Percentiles rank a stretch among this genome's conserved stretches.
Conservation (phyloP, 92 coral and sea anemone species). For the Umimayanthus chanpuru region DNA sequence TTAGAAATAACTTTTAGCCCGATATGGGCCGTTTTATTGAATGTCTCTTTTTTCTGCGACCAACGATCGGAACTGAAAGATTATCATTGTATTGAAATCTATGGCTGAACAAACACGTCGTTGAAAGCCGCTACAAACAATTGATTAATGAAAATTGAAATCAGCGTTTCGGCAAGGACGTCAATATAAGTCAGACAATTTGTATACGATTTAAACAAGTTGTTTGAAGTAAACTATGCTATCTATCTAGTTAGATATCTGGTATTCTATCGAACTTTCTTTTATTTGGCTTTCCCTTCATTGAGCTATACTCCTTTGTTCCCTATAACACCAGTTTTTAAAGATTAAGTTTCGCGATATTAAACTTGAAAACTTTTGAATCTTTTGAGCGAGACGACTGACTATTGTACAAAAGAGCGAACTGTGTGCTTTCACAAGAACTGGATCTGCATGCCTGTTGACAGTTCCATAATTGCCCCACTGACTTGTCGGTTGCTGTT, state of each 20-base stretch:
- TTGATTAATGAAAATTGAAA: neutral
- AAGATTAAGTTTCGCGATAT: neutral
- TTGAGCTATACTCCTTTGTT: neutral
- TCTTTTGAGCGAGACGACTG: no score
- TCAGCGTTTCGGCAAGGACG: neutral
- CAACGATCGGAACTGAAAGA: neutral
- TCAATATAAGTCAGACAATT: neutral
- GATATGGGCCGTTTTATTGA: neutral
- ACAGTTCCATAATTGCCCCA: no score
- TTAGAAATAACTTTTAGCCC: neutral
- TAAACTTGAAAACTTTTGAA: neutral
- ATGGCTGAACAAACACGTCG: neutral
- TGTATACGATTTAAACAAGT: neutral
- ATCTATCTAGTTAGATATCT: neutral
- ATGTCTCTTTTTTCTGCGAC: neutral
- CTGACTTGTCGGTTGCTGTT: no score
- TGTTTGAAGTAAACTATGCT: neutral
- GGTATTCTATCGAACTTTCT: neutral
- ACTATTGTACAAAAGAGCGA: no score
- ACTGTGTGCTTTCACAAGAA: no score
- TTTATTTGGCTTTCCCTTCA: neutral
- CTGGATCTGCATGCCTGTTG: no score
- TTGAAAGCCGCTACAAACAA: conserved; percentile 31
- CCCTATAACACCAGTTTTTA: neutral
- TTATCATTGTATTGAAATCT: neutral